Evolutionary conservation across 2,113 vertebrate species (phyloP).

Genomic region (Rhea americana): DNA sequence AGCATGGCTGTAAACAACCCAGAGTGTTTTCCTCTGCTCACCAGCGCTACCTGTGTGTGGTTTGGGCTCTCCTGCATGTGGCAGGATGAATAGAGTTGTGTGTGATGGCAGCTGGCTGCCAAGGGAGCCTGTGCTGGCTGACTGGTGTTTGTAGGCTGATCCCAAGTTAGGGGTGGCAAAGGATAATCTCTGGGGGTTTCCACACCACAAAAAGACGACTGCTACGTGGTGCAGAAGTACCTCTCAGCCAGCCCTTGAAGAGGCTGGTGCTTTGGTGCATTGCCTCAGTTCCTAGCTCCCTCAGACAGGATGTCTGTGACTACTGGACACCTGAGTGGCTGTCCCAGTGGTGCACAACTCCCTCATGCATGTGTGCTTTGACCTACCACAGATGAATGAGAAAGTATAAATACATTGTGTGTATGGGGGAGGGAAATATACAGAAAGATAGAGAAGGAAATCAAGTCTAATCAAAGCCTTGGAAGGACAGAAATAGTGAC

Average conservation of each 20-base stretch:
- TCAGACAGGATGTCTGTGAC: background rate
- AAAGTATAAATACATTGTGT: background rate
- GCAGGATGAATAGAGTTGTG: background rate
- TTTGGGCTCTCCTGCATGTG: fast-evolving
- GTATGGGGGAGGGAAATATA: background rate
- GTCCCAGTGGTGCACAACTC: background rate
- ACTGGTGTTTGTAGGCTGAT: background rate
- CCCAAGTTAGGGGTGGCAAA: fast-evolving
- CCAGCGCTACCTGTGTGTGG: fast-evolving
- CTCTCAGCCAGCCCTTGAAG: background rate
- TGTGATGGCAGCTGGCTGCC: no score
- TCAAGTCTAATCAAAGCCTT: background rate
- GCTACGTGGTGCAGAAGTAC: fast-evolving
- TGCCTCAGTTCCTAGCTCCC: background rate
- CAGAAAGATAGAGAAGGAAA: background rate
- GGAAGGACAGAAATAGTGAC: background rate
- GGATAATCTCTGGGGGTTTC: background rate
- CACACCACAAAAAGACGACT: background rate
- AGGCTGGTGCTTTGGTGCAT: background rate
- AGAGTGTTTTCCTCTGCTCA: background rate
- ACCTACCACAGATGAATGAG: background rate
- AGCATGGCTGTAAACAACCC: background rate
- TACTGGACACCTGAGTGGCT: fast-evolving
- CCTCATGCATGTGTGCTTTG: background rate
- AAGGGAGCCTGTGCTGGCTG: background rate